Evolutionary conservation across 2,888 invertebrate genomes (phyloP), one percentile per base, ranked within the genome.

Genomic region (Stenurella melanura): DNA sequence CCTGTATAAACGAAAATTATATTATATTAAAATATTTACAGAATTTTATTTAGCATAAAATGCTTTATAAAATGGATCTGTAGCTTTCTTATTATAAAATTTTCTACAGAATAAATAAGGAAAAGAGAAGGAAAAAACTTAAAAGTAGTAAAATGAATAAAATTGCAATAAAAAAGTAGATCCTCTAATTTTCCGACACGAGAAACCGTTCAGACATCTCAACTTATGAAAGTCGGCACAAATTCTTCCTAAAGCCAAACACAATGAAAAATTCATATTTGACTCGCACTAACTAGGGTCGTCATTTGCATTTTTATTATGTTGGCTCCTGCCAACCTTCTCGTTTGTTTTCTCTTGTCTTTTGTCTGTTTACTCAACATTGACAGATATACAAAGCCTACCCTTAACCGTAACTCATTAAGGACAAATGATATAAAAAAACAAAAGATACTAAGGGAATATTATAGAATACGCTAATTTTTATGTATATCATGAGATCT

Each of bases 281-380:
- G 83, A 81, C 82, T 83, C 81, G 81, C 80, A 81, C 83, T 84
- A 84, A 83, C 84, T 82, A 83, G 83, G 83, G 82, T 83, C 82
- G 78, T 80, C 81, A 84, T 84, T 84, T 84, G 83, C 83, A 84
- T 84, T 84, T 84, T 84, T 84, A 84, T 84, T 83, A 80, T 82
- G 82, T 83, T 81, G 81, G 79, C 81, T 79, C 79, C 77, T 78
- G 81, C 77, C 83, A 83, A 84, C 81, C 82, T 83, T 80, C 82
- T 81, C 84, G 84, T 83, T 86, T 85, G 84, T 85, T 85, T 85
- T 84, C 83, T 82, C 81, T 82, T 82, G 83, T 84, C 83, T 85
- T 83, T 83, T 85, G 82, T 81, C 78, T 84, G 83, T 85, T 84
- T 84, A 82, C 83, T 74, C 76, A 85, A 83, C 82, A 84, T 83